Base-by-base conservation (phyloP, 2,888 invertebrate genomes). In the Anthophora plumipes region DNA sequence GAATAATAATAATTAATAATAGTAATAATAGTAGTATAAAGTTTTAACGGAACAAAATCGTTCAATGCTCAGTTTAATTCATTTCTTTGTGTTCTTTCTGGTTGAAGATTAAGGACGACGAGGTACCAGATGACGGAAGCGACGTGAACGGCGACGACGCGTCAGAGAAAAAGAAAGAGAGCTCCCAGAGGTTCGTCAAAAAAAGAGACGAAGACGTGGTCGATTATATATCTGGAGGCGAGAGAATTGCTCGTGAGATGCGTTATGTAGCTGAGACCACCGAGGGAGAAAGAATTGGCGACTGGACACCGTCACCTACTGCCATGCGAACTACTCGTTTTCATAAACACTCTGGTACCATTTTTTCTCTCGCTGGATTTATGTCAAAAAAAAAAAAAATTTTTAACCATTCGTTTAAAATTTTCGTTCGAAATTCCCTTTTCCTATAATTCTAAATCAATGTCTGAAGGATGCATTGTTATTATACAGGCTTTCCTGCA, bases 161-260 rank as follows among this genome's bases (percentile, higher is more conserved):
- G 54, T 94, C 91, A 55, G 94, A 94, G 82, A 89, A 79, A 50
- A 88, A 87, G 83, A 92, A 94, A 77, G 94, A 95, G 82, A 94
- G 93, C 72, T 94, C 94, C 1, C 96, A 96, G 92, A 94, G 94
- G 80, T 96, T 95, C 92, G 94, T 95, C 71, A 96, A 97, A 91
- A 96, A 96, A 90, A 95, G 97, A 74, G 96, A 97, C 92, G 97
- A 98, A 93, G 96, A 96, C 90, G 95, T 96, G 92, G 97, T 97
- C 66, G 97, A 98, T 93, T 96, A 97, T 93, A 94, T 97, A 93
- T 96, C 96, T 90, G 96, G 97, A 92, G 98, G 98, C 86, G 95
- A 97, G 91, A 95, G 97, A 90, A 94, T 97, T 90, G 96, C 96
- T 85, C 96, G 97, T 93, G 97, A 97, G 92, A 96, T 97, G 95